phyloP scores from a whole-genome alignment of 2,113 vertebrate genomes.

The Neotoma lepida region DNA sequence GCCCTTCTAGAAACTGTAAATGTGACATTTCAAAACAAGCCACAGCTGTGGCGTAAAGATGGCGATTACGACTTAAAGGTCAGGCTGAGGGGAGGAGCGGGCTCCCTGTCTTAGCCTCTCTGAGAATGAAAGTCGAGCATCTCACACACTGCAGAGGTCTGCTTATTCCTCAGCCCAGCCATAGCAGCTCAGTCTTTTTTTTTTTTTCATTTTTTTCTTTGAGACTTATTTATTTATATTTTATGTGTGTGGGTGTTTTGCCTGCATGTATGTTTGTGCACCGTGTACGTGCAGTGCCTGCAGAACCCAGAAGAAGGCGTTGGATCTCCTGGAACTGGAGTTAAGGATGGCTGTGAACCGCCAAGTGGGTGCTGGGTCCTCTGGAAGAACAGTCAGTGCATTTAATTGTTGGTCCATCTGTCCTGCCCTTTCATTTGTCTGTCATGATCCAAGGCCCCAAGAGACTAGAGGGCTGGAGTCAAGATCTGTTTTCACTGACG shows the following conservation, averaged over 20 bases:
- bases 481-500: neutral
- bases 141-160: neutral
- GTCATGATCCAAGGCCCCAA: neutral
- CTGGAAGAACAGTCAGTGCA: neutral
- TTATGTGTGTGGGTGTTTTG: too few relatives aligned
- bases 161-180: neutral
- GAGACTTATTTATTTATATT: neutral
- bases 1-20: neutral
- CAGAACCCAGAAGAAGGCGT: neutral
- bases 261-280: neutral
- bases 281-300: neutral
- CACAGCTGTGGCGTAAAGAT: neutral
- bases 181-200: neutral
- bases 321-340: neutral
- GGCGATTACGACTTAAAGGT: neutral
- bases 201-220: neutral
- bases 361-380: neutral
- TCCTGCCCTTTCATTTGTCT: neutral
- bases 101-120: neutral
- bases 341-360: neutral
- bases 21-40: slow-evolving; percentile 33
- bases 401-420: neutral
- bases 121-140: neutral
- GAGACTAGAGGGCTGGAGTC: neutral
- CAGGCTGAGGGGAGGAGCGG: neutral